These are phyloP conservation scores for zebrafish (Danio rerio) DNA, from an alignment of 2,113 vertebrate species.

Conservation along the genomic window GRCz12tu NC_133176.1:11278001-11278500, in stretches of 20 bases:
- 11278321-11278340: constrained; percentile 70
- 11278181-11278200: constrained; percentile 61
- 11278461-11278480: no score
- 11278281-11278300: constrained; percentile 81
- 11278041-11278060: background rate
- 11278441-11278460: no score
- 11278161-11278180: constrained; percentile 78
- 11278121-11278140: constrained; percentile 82
- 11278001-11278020: no score
- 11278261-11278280: constrained; percentile 60
- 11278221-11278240: constrained; percentile 75
- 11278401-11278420: no score
- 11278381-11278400: constrained; percentile 42
- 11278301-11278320: constrained; percentile 86
- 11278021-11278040: no score
- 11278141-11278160: constrained; percentile 63
- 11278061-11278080: background rate
- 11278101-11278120: constrained; percentile 85
- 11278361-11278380: constrained; percentile 97
- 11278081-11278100: constrained; percentile 88
- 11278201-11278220: constrained; percentile 54
- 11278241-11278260: constrained; percentile 68
- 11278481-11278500: no score
- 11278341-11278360: constrained; percentile 88
- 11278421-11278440: no score